A percentile compares a stretch with the other conserved stretches of the same genome.
Conservation (phyloP, 1,140 invertebrate species). For the Halictus rubicundus region DNA sequence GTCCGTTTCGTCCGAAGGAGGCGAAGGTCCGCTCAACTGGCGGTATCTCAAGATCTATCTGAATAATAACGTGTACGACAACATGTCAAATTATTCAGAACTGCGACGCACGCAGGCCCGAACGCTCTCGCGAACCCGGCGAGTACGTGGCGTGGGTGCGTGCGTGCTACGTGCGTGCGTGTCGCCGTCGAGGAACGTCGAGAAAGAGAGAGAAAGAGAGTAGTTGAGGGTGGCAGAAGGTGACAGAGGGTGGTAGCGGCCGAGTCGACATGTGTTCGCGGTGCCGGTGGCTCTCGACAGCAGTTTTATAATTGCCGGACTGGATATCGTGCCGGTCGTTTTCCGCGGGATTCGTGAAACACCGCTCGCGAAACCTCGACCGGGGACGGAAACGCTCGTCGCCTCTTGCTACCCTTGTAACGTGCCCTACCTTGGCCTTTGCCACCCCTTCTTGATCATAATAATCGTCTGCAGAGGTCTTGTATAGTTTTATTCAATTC, state of each 20-base stretch:
- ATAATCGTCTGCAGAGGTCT: too few species aligned
- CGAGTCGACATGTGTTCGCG: slow-evolving; percentile 74
- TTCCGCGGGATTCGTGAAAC: slow-evolving; percentile 61
- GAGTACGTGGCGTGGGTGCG: slow-evolving; percentile 33
- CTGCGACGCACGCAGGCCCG: slow-evolving; percentile 67
- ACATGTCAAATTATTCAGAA: slow-evolving; percentile 81
- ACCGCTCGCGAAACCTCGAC: slow-evolving; percentile 15
- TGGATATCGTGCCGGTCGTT: slow-evolving; percentile 52
- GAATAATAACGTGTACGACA: slow-evolving; percentile 81
- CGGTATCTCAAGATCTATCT: slow-evolving; percentile 79
- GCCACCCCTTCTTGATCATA: too few species aligned
- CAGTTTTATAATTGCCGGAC: slow-evolving; percentile 74
- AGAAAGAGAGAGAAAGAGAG: not conserved
- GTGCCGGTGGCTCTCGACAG: slow-evolving; percentile 68
- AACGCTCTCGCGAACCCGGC: slow-evolving; percentile 54
- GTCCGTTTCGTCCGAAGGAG: slow-evolving; percentile 19
- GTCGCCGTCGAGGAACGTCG: slow-evolving; percentile 62
- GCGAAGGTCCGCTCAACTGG: slow-evolving; percentile 53
- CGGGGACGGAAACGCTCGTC: too few species aligned
- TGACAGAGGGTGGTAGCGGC: slow-evolving; percentile 34
- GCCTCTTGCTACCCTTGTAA: too few species aligned
- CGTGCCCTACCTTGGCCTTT: too few species aligned
- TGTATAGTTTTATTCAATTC: too few species aligned
- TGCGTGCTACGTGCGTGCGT: slow-evolving; percentile 44
- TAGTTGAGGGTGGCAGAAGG: slow-evolving; percentile 2